Base-by-base conservation (phyloP, 2,888 invertebrate genomes). In the Leptura quadrifasciata region DNA sequence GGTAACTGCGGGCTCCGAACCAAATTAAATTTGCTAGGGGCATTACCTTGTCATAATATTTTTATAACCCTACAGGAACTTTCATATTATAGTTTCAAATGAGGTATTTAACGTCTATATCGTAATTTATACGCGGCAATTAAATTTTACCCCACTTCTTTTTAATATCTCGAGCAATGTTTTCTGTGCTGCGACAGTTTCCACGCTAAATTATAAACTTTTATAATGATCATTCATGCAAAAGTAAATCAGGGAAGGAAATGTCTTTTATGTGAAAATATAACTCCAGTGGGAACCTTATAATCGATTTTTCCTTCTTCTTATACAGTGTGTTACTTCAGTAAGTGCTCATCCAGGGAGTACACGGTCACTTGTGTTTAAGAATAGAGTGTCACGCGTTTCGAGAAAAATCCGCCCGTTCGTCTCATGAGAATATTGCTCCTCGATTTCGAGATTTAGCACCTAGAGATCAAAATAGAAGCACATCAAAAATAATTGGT, bases 21-120 rank as follows among this genome's bases (percentile, higher is more conserved):
- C 77, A 84, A 84, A 84, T 84, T 82, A 80, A 84, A 84, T 84
- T 84, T 81, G 79, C 79, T 78, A 75, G 79, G 82, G 83, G 82
- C 80, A 82, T 83, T 83, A 79, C 73, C 81, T 64, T 80, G 84
- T 84, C 84, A 77, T 82, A 84, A 83, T 84, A 84, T 83, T 83
- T 84, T 84, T 80, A 79, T 76, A 76, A 76, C 78, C 77, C 64
- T 75, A 67, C 77, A 76, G 73, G 74, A 77, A 72, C 79, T 74
- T 68, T 60, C 74, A 68, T 74, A 75, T 79, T 77, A 82, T 80
- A 80, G 80, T 81, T 80, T 81, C 74, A 72, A 77, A 78, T 71
- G 77, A 76, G 76, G 78, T 76, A 77, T 78, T 80, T 80, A 80
- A 76, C 75, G 72, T 76, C 74, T 75, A 71, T 57, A 57, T 55